These are phyloP conservation scores for Griposia aprilina DNA, from an alignment of 2,888 invertebrate species.

Conservation along the genomic window DNA sequence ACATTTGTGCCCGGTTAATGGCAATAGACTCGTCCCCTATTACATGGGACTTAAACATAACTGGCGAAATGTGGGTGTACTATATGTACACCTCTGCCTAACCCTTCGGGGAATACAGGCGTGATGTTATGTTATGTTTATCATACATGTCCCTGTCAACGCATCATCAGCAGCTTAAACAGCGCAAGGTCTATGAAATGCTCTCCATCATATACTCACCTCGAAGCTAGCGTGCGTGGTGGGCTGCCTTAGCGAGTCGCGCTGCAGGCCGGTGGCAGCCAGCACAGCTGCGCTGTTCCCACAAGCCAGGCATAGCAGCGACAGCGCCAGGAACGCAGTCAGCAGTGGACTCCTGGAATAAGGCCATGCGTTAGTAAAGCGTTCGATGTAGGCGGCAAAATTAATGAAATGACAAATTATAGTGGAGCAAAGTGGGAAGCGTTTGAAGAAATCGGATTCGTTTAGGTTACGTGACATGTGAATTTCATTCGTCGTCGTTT, in stretches of 20 bases:
- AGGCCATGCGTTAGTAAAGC: constrained; percentile 27
- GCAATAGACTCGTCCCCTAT: too few relatives aligned
- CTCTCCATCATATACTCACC: constrained; percentile 66
- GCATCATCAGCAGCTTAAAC: too few relatives aligned
- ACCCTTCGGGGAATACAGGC: too few relatives aligned
- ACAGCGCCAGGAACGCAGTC: constrained; percentile 92
- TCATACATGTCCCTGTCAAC: too few relatives aligned
- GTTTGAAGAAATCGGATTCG: not conserved
- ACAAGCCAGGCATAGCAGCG: constrained; percentile 91
- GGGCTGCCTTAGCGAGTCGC: constrained; percentile 87
- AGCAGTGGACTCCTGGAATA: constrained; percentile 82
- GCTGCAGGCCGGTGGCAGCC: constrained; percentile 91
- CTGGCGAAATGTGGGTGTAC: too few relatives aligned
- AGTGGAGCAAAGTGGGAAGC: not conserved
- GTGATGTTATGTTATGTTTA: too few relatives aligned
- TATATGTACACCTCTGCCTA: too few relatives aligned
- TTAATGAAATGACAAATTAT: not conserved
- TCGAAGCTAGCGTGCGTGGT: constrained; percentile 78
- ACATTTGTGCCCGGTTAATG: too few relatives aligned
- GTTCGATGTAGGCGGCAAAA: not conserved
- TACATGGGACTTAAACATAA: too few relatives aligned
- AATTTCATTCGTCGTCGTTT: too few relatives aligned
- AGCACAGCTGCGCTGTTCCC: constrained; percentile 91
- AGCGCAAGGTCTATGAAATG: too few relatives aligned
- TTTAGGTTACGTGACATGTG: not conserved